A percentile compares a stretch with the other conserved stretches of the same genome.
phyloP scores from a whole-genome alignment of 2,888 invertebrate species.

The Dasysyrphus tricinctus region DNA sequence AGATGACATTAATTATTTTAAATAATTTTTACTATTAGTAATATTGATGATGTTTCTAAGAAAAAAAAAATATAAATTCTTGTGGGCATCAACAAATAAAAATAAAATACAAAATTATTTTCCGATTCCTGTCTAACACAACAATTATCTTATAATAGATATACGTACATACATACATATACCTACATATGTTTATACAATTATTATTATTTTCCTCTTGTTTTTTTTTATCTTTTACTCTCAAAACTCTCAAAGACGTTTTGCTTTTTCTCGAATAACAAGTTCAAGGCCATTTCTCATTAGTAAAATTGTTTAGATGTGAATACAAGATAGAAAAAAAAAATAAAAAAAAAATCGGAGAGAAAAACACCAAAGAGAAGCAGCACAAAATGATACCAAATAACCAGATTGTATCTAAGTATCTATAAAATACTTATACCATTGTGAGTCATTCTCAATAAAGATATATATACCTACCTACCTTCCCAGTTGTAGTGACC shows the following conservation, averaged over 20 bases:
- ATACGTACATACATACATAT: conserved; percentile 8
- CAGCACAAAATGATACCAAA: conserved; percentile 53
- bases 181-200: not conserved
- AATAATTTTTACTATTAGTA: conserved; percentile 45
- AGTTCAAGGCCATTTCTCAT: conserved; percentile 74
- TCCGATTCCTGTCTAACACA: conserved; percentile 39
- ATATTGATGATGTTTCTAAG: conserved; percentile 64
- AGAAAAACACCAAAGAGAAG: conserved; percentile 44
- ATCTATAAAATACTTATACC: not conserved
- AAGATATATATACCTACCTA: not conserved
- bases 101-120: conserved; percentile 33
- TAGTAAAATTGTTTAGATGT: conserved; percentile 46
- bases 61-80: conserved; percentile 4
- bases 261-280: conserved; percentile 55
- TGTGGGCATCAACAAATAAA: not conserved
- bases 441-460: conserved; percentile 24
- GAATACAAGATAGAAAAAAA: conserved; percentile 21
- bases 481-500: not conserved
- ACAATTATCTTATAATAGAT: conserved; percentile 38
- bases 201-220: conserved; percentile 40
- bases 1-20: conserved; percentile 61
- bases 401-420: conserved; percentile 61
- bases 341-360: conserved; percentile 22
- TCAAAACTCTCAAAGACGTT: conserved; percentile 3
- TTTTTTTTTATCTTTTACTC: conserved; percentile 35